phyloP scores from a whole-genome alignment of 2,113 vertebrate genomes.

The Sylvilagus bachmani region DNA sequence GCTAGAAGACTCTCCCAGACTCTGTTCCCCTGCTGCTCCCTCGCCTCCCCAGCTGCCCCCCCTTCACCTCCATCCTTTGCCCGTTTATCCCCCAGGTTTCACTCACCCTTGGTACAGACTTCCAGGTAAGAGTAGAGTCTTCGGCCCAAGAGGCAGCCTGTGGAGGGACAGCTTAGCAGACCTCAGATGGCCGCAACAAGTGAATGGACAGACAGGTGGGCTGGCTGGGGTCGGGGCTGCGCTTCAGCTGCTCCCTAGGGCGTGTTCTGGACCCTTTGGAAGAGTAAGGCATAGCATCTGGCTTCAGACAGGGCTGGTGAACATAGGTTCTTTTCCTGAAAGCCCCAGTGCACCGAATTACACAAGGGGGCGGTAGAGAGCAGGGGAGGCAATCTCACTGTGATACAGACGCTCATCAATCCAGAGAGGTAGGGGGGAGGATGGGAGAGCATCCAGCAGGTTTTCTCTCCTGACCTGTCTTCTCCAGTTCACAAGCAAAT shows the following conservation, averaged over 20 bases:
- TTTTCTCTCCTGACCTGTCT: neutral
- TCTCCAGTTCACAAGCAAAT: neutral
- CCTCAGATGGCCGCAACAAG: neutral
- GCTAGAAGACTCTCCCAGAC: neutral
- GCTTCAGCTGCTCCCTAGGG: neutral
- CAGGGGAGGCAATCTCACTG: neutral
- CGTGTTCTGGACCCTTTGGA: neutral
- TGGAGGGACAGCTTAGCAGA: neutral
- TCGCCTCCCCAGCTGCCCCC: neutral
- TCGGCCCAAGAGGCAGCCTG: slow-evolving; percentile 93
- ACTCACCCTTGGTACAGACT: slow-evolving; percentile 91
- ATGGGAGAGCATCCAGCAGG: neutral
- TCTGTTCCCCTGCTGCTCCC: neutral
- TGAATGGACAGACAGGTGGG: slow-evolving; percentile 13
- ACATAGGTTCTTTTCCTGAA: neutral
- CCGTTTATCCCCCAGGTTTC: neutral
- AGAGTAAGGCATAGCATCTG: neutral
- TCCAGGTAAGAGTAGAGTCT: slow-evolving; percentile 91
- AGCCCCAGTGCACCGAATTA: neutral
- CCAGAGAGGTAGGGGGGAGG: neutral
- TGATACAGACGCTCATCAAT: neutral
- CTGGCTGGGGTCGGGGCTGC: neutral
- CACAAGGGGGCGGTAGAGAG: neutral
- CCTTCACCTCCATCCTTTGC: neutral
- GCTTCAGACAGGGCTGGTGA: neutral